Percentiles rank a stretch among this genome's conserved stretches.
phyloP scores from a whole-genome alignment of 2,888 invertebrate genomes.

The Ormyrus pomaceus region DNA sequence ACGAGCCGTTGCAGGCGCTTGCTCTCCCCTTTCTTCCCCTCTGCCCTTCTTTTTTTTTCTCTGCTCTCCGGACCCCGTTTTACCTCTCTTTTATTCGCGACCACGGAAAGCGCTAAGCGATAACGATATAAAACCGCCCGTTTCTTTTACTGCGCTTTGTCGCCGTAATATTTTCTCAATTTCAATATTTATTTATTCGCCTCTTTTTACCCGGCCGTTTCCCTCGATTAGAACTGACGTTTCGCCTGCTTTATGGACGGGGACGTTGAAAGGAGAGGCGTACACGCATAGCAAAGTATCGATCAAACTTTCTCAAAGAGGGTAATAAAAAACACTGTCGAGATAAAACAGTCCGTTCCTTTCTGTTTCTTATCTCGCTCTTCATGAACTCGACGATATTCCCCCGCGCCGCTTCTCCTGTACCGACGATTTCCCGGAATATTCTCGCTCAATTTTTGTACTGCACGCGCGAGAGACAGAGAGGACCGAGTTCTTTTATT shows the following conservation, averaged over 20 bases:
- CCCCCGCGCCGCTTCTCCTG: no score
- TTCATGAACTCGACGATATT: no score
- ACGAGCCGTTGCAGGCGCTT: slow-evolving; percentile 47
- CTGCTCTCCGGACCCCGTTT: slow-evolving; percentile 42
- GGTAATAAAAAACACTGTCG: background rate
- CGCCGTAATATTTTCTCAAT: slow-evolving; percentile 38
- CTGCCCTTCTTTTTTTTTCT: slow-evolving; percentile 14
- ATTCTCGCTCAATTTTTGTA: no score
- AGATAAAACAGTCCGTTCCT: no score
- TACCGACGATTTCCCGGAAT: no score
- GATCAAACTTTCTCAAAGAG: background rate
- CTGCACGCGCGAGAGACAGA: no score
- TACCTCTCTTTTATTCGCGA: slow-evolving; percentile 46
- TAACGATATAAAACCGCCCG: slow-evolving; percentile 48
- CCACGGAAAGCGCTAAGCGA: slow-evolving; percentile 45
- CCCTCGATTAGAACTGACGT: background rate
- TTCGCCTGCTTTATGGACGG: background rate
- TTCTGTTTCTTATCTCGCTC: no score
- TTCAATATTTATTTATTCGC: slow-evolving; percentile 43
- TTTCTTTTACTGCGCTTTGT: slow-evolving; percentile 40
- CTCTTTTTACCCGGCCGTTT: slow-evolving; percentile 10
- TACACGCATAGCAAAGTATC: slow-evolving; percentile 10
- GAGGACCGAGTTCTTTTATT: no score
- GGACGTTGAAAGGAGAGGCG: background rate
- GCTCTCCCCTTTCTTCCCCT: slow-evolving; percentile 45